These are phyloP conservation scores for Sphecodes monilicornis DNA, from an alignment of 2,888 invertebrate genomes.

Conservation along the genomic window DNA sequence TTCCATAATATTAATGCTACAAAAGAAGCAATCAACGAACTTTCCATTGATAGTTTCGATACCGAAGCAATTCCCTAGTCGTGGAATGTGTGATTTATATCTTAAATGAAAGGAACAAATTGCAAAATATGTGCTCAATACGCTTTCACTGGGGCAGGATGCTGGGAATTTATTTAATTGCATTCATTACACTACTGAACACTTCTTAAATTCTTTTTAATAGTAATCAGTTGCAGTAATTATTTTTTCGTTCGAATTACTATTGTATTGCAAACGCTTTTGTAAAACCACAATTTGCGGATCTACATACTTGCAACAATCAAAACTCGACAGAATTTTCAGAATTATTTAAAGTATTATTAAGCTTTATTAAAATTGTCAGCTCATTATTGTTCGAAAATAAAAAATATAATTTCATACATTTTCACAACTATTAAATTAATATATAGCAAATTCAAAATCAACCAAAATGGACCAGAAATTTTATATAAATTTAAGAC, in stretches of 20 bases:
- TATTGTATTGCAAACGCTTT: neutral
- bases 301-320: neutral
- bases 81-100: constrained; percentile 5
- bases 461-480: too few species aligned
- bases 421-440: too few species aligned
- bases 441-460: too few species aligned
- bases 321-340: neutral
- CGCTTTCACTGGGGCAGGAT: constrained; percentile 23
- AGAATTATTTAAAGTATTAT: neutral
- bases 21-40: neutral
- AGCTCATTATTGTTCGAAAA: neutral
- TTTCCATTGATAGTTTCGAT: neutral
- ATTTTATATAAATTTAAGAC: neutral
- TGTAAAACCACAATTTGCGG: neutral
- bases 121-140: constrained; percentile 10
- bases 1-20: neutral
- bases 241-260: neutral
- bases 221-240: neutral
- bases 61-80: neutral
- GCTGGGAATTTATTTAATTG: neutral
- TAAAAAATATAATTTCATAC: neutral
- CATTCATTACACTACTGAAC: neutral
- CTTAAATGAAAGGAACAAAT: neutral
- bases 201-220: neutral
- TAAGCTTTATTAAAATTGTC: neutral